Percentiles rank a stretch among this genome's conserved stretches.
Evolutionary conservation across 2,888 invertebrate species (phyloP).

Genomic region (Embidobia sp.): DNA sequence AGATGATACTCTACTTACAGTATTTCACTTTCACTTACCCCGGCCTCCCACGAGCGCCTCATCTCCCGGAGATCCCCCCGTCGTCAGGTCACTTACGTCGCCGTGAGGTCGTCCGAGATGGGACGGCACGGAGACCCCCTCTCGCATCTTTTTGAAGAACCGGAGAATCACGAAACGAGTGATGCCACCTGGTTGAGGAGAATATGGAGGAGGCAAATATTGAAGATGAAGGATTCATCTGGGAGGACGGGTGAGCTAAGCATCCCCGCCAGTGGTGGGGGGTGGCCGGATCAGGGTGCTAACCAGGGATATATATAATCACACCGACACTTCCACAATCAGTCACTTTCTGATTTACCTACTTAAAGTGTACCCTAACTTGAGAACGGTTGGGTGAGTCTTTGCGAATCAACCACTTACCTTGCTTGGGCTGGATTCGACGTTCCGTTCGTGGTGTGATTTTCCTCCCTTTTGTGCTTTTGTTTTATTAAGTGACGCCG

Average conservation of each 20-base stretch:
- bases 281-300: constrained; percentile 72
- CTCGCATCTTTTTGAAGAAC: constrained; percentile 46
- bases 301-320: constrained; percentile 78
- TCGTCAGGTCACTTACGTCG: constrained; percentile 75
- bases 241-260: constrained; percentile 65
- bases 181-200: constrained; percentile 34
- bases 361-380: constrained; percentile 70
- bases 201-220: constrained; percentile 55
- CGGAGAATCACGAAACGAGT: constrained; percentile 55
- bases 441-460: constrained; percentile 40
- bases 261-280: constrained; percentile 69
- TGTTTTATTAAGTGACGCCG: too few species aligned
- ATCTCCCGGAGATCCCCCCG: constrained; percentile 70
- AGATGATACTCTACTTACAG: constrained; percentile 79
- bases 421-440: constrained; percentile 2
- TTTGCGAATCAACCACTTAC: constrained; percentile 12
- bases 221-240: constrained; percentile 63
- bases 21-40: constrained; percentile 79
- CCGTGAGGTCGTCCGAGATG: constrained; percentile 73
- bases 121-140: constrained; percentile 55
- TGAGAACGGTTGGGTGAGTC: constrained; percentile 76
- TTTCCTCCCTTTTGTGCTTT: constrained; percentile 22
- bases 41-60: constrained; percentile 75
- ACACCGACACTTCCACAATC: constrained; percentile 76
- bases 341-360: constrained; percentile 78